Percentiles rank a stretch among this genome's conserved stretches.
phyloP scores from a whole-genome alignment of 2,797 vertebrate species.

The Takifugu rubripes region DNA sequence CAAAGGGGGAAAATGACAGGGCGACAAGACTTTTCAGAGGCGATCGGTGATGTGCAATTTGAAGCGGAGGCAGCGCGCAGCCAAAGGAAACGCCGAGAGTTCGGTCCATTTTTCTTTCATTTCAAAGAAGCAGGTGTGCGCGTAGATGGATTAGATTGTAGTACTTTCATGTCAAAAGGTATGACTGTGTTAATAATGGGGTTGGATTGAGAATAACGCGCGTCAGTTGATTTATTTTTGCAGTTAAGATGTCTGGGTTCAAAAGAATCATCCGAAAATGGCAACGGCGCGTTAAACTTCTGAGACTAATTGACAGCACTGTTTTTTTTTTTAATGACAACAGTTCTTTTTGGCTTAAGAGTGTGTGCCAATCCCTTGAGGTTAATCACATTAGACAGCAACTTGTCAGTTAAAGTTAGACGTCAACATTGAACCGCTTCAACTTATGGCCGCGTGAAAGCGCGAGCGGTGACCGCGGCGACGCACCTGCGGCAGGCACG shows the following conservation, averaged over 20 bases:
- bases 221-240: no score
- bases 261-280: no score
- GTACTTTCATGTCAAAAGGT: no score
- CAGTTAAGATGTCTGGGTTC: no score
- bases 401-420: constrained; percentile 56
- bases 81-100: neutral
- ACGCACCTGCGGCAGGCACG: constrained; percentile 39
- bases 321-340: neutral
- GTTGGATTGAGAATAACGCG: no score
- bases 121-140: no score
- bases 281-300: no score
- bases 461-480: neutral
- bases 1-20: neutral
- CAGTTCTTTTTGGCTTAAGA: constrained; percentile 20
- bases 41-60: no score
- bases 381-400: constrained; percentile 64
- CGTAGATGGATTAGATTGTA: no score
- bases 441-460: constrained; percentile 21
- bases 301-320: no score
- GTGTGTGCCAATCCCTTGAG: constrained; percentile 30
- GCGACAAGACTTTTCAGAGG: constrained; percentile 5
- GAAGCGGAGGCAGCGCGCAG: neutral
- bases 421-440: constrained; percentile 18
- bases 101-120: neutral
- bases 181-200: no score